phyloP scores from a whole-genome alignment of 2,888 invertebrate genomes.

The Neocrepidodera transversa region DNA sequence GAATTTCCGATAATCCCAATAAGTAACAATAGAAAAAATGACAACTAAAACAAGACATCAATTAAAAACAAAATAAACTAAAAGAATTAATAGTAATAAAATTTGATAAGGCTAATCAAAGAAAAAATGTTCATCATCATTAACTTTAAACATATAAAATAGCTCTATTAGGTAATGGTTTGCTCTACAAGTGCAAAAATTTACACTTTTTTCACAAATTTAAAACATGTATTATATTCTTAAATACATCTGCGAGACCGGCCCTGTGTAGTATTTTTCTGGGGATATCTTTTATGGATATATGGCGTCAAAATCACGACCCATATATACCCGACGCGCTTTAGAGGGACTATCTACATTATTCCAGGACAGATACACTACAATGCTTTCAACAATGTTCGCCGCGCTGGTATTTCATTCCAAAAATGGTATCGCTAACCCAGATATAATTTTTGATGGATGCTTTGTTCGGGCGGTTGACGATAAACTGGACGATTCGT shows the following conservation, averaged over 20 bases:
- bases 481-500: neutral
- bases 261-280: neutral
- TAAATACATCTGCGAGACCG: neutral
- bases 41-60: no score
- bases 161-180: no score
- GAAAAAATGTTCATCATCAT: no score
- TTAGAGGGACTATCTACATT: conserved; percentile 29
- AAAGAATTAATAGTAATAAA: no score
- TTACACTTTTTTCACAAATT: no score
- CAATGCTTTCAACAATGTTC: conserved; percentile 31
- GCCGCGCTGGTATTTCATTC: conserved; percentile 22
- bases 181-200: no score
- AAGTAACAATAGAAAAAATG: no score
- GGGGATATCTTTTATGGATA: conserved; percentile 22
- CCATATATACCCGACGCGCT: conserved; percentile 27
- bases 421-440: conserved; percentile 17
- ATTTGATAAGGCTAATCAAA: no score
- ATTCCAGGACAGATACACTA: conserved; percentile 31
- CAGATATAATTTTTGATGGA: conserved; percentile 19
- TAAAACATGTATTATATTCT: no score
- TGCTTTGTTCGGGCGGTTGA: conserved; percentile 1
- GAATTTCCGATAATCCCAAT: no score
- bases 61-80: no score
- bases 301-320: conserved; percentile 24
- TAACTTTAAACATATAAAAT: no score